These are phyloP conservation scores for Tamias sibiricus DNA, from an alignment of 2,113 vertebrate genomes.

Conservation along the genomic window DNA sequence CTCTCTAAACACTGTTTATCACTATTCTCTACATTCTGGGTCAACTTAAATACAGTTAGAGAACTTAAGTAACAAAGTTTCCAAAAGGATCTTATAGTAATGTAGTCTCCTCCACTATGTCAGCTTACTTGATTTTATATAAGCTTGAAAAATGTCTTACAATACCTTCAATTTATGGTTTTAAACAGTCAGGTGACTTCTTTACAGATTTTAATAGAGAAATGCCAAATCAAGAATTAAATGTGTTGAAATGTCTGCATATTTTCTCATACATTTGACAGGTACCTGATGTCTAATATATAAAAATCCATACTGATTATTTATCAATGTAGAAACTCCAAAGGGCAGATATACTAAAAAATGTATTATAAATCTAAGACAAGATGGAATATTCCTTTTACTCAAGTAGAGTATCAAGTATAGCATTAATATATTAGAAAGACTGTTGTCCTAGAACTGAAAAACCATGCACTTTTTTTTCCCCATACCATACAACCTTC, in stretches of 20 bases:
- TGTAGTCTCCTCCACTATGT: not conserved
- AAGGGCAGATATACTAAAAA: not conserved
- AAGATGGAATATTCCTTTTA: not conserved
- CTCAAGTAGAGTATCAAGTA: not conserved
- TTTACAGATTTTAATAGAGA: not conserved
- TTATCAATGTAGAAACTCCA: not conserved
- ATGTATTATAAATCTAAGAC: not conserved
- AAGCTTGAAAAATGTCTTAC: not conserved
- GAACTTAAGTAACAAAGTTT: not conserved
- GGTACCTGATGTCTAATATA: not conserved
- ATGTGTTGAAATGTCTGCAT: not conserved
- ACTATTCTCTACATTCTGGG: not conserved
- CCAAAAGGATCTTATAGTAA: not conserved
- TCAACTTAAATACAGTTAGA: not conserved
- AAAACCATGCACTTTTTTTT: not conserved
- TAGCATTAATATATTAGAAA: not conserved
- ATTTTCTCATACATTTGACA: not conserved
- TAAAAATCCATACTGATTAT: not conserved
- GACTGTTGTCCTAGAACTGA: not conserved
- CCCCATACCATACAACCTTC: not conserved
- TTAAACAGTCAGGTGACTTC: not conserved
- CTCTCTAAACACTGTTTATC: not conserved
- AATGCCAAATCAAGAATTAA: not conserved
- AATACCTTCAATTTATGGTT: not conserved
- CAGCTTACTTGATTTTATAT: not conserved